phyloP scores from a whole-genome alignment of 2,113 vertebrate genomes.

The Poeciliopsis retropinna region DNA sequence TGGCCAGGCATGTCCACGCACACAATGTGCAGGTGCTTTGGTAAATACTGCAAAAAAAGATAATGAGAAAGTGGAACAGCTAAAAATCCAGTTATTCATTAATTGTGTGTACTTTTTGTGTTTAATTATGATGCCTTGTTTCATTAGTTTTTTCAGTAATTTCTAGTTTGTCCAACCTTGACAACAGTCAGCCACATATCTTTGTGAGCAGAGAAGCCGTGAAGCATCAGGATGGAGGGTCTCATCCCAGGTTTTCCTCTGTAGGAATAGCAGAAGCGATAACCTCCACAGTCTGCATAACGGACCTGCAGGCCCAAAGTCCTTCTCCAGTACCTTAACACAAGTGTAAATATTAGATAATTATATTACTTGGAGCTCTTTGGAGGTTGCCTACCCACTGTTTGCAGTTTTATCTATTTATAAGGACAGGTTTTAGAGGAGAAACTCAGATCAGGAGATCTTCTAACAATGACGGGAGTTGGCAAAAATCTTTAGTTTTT shows the following conservation, averaged over 20 bases:
- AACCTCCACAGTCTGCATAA: slow-evolving; percentile 84
- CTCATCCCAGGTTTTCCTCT: slow-evolving; percentile 88
- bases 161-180: slow-evolving; percentile 81
- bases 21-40: slow-evolving; percentile 93
- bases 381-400: background rate
- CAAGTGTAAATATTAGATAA: background rate
- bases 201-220: slow-evolving; percentile 94
- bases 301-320: slow-evolving; percentile 91
- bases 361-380: background rate
- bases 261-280: slow-evolving; percentile 92
- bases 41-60: slow-evolving; percentile 84
- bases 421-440: no score
- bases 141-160: background rate
- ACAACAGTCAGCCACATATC: slow-evolving; percentile 93
- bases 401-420: background rate
- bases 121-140: no score
- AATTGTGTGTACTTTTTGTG: background rate
- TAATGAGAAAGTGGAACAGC: no score
- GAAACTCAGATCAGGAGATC: no score
- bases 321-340: slow-evolving; percentile 93
- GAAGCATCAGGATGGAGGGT: slow-evolving; percentile 91
- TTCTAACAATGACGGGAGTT: no score
- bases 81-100: background rate
- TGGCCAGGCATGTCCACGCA: slow-evolving; percentile 98
- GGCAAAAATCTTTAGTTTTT: no score